A percentile compares a stretch with the other conserved stretches of the same genome.
Evolutionary conservation across 2,113 vertebrate species (phyloP).

Genomic region (Nematolebias whitei): DNA sequence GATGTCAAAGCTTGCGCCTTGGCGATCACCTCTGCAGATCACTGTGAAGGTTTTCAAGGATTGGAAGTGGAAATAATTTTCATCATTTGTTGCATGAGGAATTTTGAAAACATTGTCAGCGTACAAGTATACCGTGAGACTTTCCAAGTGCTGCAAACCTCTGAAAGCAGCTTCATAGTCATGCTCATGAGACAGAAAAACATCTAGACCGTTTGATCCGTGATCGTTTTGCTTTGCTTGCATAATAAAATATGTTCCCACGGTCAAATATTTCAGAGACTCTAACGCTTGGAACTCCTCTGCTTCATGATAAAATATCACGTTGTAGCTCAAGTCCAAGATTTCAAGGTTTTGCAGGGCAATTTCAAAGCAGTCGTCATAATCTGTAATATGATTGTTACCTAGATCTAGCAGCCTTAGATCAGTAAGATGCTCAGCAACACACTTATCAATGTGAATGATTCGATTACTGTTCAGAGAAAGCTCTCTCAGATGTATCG

Average conservation of each 20-base stretch:
- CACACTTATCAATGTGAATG: neutral
- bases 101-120: neutral
- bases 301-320: rapidly evolving
- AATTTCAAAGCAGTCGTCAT: neutral
- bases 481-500: constrained; percentile 13
- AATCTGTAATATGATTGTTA: neutral
- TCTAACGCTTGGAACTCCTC: constrained; percentile 16
- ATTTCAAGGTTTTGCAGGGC: neutral
- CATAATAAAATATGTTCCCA: neutral
- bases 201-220: neutral
- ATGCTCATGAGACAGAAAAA: neutral
- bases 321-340: constrained; percentile 24
- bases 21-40: neutral
- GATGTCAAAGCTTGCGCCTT: neutral
- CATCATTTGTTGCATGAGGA: neutral
- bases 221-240: neutral
- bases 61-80: neutral
- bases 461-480: constrained; percentile 6
- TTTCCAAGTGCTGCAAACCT: neutral
- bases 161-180: neutral
- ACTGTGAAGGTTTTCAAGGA: constrained; percentile 4
- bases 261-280: constrained; percentile 13
- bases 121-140: neutral
- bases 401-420: constrained; percentile 18
- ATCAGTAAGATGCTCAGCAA: constrained; percentile 1